Evolutionary conservation across 2,797 vertebrate genomes (phyloP).

Genomic region (Rhinella marina): DNA sequence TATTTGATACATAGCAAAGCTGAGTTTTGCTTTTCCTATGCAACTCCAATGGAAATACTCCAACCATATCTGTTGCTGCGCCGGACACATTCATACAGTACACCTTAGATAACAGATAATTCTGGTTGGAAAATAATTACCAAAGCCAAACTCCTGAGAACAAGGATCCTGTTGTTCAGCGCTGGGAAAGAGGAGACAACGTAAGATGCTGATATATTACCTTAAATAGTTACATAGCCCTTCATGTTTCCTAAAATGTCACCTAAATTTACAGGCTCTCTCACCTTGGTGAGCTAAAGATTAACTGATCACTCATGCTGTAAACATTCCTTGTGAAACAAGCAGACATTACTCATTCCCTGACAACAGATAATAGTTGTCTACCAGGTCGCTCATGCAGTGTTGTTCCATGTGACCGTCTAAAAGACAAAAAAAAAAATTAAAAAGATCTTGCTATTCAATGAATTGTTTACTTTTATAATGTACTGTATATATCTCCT

Average conservation of each 20-base stretch:
- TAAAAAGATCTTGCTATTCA: too few species aligned
- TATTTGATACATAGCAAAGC: neutral
- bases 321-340: constrained; percentile 26
- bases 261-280: constrained; percentile 21
- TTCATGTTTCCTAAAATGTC: constrained; percentile 47
- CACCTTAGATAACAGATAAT: neutral
- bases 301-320: constrained; percentile 47
- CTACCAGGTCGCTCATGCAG: constrained; percentile 3
- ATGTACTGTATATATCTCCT: too few species aligned
- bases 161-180: constrained; percentile 19
- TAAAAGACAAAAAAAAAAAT: neutral
- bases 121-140: constrained; percentile 34
- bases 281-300: constrained; percentile 57
- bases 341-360: constrained; percentile 34
- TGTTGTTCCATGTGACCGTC: neutral
- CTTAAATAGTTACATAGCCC: constrained; percentile 14
- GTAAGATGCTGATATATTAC: neutral
- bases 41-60: too few species aligned
- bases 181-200: neutral
- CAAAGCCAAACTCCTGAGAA: constrained; percentile 5
- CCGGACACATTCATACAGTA: neutral
- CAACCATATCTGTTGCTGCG: neutral
- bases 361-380: constrained; percentile 36
- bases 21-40: neutral
- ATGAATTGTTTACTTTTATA: too few species aligned